Conservation (phyloP, 2,888 invertebrate genomes). For the Caenorhabditis panamensis region DNA sequence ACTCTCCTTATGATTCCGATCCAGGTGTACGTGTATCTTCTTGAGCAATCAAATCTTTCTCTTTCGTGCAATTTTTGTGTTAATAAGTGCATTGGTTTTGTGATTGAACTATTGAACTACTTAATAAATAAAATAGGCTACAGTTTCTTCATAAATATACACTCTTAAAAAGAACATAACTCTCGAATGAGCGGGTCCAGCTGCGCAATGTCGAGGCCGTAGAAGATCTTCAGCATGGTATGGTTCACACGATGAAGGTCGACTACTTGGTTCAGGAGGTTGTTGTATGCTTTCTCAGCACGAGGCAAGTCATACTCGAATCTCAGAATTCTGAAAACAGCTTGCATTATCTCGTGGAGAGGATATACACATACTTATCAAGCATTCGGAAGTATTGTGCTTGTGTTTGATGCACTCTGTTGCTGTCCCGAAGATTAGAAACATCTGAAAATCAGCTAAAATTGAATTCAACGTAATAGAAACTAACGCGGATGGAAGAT, state of each 20-base stretch:
- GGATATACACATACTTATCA: conserved; percentile 30
- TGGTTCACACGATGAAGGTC: conserved; percentile 72
- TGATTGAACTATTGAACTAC: conserved; percentile 26
- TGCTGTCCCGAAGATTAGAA: conserved; percentile 26
- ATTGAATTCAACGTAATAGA: neutral
- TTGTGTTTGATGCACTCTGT: conserved; percentile 34
- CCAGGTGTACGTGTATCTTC: conserved; percentile 54
- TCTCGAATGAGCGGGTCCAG: conserved; percentile 77
- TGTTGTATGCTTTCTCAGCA: conserved; percentile 65
- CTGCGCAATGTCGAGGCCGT: conserved; percentile 70
- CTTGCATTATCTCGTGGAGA: neutral
- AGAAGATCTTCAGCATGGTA: conserved; percentile 72
- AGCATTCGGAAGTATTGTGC: conserved; percentile 51
- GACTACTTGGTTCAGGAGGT: conserved; percentile 66
- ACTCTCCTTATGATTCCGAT: conserved; percentile 32
- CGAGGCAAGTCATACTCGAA: conserved; percentile 66
- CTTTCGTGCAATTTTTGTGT: conserved; percentile 34
- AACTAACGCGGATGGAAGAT: conserved; percentile 87
- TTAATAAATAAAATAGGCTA: too few species aligned
- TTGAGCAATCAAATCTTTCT: conserved; percentile 1
- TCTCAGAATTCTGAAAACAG: conserved; percentile 67
- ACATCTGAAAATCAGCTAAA: conserved; percentile 24
- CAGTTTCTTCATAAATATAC: too few species aligned
- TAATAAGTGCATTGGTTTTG: conserved; percentile 44
- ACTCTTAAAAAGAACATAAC: conserved; percentile 68